Evolutionary conservation across 2,113 vertebrate species (phyloP).

Genomic region (Tyrannus savana): DNA sequence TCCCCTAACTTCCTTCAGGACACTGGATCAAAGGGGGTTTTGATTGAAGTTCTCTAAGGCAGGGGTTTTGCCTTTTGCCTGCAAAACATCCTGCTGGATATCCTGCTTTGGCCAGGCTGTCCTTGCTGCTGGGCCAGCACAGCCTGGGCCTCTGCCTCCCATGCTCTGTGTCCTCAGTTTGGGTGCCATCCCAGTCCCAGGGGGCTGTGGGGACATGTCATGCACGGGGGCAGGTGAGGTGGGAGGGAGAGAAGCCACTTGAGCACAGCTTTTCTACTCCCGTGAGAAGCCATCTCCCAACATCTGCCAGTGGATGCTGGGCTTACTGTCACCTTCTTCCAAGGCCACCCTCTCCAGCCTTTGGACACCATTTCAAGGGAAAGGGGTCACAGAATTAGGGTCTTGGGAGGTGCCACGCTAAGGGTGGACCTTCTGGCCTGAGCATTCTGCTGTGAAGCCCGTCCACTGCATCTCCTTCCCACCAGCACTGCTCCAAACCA

Average conservation of each 20-base stretch:
- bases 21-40: neutral
- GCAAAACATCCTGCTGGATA: neutral
- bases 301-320: neutral
- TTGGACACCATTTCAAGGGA: neutral
- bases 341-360: neutral
- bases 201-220: neutral
- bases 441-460: rapidly evolving
- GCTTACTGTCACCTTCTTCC: neutral
- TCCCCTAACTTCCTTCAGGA: neutral
- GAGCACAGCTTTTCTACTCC: neutral
- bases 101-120: neutral
- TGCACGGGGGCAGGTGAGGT: neutral
- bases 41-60: neutral
- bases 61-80: neutral
- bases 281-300: neutral
- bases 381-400: neutral
- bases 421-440: neutral
- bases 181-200: neutral
- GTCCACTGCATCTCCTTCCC: neutral
- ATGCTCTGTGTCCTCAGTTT: rapidly evolving
- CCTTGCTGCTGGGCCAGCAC: neutral
- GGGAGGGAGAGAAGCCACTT: neutral
- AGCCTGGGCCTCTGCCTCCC: neutral
- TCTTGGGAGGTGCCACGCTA: neutral
- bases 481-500: neutral